Base-by-base conservation (phyloP, 2,888 invertebrate species). In the Mesorhabditis belari region DNA sequence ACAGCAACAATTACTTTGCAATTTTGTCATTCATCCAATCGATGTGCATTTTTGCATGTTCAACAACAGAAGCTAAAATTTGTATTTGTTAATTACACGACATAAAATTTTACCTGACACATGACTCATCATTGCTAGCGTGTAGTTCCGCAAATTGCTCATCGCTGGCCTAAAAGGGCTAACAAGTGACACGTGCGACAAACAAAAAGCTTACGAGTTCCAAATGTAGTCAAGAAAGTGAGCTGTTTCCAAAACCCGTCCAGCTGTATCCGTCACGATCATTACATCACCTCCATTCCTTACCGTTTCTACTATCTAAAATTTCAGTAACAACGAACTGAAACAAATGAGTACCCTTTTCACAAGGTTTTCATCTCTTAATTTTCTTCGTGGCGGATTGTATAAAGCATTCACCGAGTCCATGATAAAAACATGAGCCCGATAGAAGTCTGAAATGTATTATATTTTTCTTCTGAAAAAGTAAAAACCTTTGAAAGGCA, bases 1-100 rank as follows among this genome's bases (percentile, higher is more conserved):
- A 9, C 51, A 19, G n/a, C 12, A n/a, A 19, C n/a, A 9, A 50
- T 25, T 58, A 76, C 64, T 92, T 88, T 86, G 95, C 92, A 50
- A 99, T 84, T 81, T 95, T 96, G 80, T 98, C 96, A 81, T 93
- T 93, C 98, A 99, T 98, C 98, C 96, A 98, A 84, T 98, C 98
- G 71, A 98, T 93, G 54, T 77, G 75, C 23, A 69, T 73, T 82
- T 96, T 98, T 2, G 98, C 96, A 83, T 96, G 96, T 83, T 96
- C 96, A 2, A 96, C 91, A 0, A 96, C 96, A 81, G 96, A 96
- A 80, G 94, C 96, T 81, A n/a, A n/a, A n/a, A n/a, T n/a, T n/a
- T n/a, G n/a, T n/a, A n/a, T n/a, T n/a, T n/a, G n/a, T n/a, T n/a
- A n/a, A n/a, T n/a, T n/a, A n/a, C n/a, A n/a, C n/a, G n/a, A n/a